These are phyloP conservation scores for Microctenopoma steveboyesi DNA, from an alignment of 2,797 vertebrate species.

Conservation along the genomic window DNA sequence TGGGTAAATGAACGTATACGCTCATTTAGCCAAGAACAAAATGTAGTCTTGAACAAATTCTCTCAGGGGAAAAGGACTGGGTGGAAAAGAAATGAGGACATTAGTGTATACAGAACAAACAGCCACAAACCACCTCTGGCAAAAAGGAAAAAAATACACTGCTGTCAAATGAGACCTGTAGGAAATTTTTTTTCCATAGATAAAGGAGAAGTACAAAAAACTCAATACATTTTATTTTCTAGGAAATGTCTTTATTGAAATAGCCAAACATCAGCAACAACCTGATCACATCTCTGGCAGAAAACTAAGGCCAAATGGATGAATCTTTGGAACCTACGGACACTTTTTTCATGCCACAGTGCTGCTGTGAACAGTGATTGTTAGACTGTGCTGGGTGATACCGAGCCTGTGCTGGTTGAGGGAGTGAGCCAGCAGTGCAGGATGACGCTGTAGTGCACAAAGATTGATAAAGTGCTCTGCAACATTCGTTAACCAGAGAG, in stretches of 20 bases:
- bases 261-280: conserved; percentile 49
- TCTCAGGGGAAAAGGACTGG: neutral
- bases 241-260: conserved; percentile 69
- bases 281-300: conserved; percentile 29
- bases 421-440: neutral
- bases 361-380: conserved; percentile 15
- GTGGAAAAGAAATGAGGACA: conserved; percentile 14
- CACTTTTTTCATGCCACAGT: conserved; percentile 12
- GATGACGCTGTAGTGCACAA: conserved; percentile 25
- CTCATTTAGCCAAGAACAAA: conserved; percentile 7
- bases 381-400: neutral
- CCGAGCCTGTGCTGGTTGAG: conserved; percentile 14
- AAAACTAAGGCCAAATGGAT: conserved; percentile 31
- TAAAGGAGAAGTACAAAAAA: neutral
- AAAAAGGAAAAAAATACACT: conserved; percentile 14
- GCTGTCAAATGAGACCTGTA: conserved; percentile 21
- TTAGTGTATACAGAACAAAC: conserved; percentile 27
- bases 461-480: conserved; percentile 57
- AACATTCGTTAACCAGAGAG: conserved; percentile 38
- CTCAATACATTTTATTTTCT: conserved; percentile 31
- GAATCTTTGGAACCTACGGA: conserved; percentile 58
- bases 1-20: neutral
- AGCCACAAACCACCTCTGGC: conserved; percentile 16
- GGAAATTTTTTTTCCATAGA: neutral
- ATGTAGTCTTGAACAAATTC: conserved; percentile 17